Evolutionary conservation across 2,797 vertebrate genomes (phyloP), one percentile per base, ranked within the genome.

Genomic region (Phalanger gymnotis): DNA sequence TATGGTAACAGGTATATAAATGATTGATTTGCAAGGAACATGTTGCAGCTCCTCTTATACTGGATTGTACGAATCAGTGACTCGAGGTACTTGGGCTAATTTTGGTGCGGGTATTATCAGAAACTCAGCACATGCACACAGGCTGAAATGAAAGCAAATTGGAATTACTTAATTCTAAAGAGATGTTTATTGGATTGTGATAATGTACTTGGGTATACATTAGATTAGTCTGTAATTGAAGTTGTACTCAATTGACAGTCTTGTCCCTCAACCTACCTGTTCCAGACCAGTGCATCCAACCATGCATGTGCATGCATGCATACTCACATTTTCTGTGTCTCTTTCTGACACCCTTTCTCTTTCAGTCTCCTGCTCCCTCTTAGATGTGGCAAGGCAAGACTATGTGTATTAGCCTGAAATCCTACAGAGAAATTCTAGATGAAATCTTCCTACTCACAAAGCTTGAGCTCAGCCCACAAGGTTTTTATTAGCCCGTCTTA

Each of bases 171-270:
- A 96, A 97, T 98, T 98, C 96, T 92, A 93, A 97, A 96, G 98
- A 98, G 97, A 95, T 98, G 96, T 97, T 98, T 98, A 98, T 97
- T 98, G 98, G 98, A 97, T 98, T 98, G 97, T 90, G 96, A 40
- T 98, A 96, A 98, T 97, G 97, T 97, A 91, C 94, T 97, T 96
- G 95, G 93, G 90, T 97, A 94, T 97, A 96, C 92, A 93, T 98
- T 97, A 96, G 97, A 98, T 98, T 96, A 98, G 96, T 96, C 95
- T 96, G 92, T 98, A 98, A 98, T 96, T 98, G 98, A 98, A 91
- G 66, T 96, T 98, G 98, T 81, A 40, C 92, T 98, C 97, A 96
- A 0, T 95, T 97, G 95, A 90, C 51, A 93, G 4, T 91, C 94
- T 11, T 56, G 93, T 94, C 95, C 96, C 58, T 95, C 97, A 97